Base-by-base conservation (phyloP, 2,888 invertebrate species). In the Tyria jacobaeae region DNA sequence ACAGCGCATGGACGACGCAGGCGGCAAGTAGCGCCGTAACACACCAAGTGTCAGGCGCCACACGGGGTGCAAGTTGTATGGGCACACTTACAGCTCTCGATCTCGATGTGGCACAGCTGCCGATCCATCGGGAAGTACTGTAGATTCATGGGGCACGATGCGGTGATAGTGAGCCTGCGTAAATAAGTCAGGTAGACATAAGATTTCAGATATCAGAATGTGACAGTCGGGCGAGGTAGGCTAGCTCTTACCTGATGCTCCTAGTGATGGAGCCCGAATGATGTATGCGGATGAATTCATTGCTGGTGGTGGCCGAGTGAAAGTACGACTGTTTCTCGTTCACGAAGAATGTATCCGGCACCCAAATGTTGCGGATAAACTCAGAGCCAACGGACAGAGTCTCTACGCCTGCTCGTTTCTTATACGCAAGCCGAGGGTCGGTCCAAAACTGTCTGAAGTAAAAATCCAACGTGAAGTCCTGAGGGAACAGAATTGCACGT, bases 311-410 rank as follows among this genome's bases (percentile, higher is more conserved):
- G 81, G 99, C 99, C 91, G 98, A 97, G 95, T 99, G 99, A 94
- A 99, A 98, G 95, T 99, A 99, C 80, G 99, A 98, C 94, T 98
- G 98, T 95, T 99, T 99, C 94, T 99, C 99, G 94, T 99, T 99
- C 84, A 99, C 99, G 94, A 99, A 99, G 95, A 99, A 99, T 76
- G 99, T 99, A 94, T 99, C 99, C 79, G 99, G 99, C 83, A 99
- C 99, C 99, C 99, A 99, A 88, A 99, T 98, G 93, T 97, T 97
- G 92, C 98, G 97, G 90, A 98, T 97, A 94, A 98, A 97, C 91
- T 98, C 98, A 69, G 98, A 97, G 82, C 97, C 98, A 80, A 98
- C 98, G 81, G 97, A 97, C 76, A 98, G 95, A 81, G 97, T 97
- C 91, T 97, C 97, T 79, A 98, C 97, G 79, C 97, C 97, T 78